Evolutionary conservation across 2,888 invertebrate species (phyloP).

Genomic region (Dione vanillae): DNA sequence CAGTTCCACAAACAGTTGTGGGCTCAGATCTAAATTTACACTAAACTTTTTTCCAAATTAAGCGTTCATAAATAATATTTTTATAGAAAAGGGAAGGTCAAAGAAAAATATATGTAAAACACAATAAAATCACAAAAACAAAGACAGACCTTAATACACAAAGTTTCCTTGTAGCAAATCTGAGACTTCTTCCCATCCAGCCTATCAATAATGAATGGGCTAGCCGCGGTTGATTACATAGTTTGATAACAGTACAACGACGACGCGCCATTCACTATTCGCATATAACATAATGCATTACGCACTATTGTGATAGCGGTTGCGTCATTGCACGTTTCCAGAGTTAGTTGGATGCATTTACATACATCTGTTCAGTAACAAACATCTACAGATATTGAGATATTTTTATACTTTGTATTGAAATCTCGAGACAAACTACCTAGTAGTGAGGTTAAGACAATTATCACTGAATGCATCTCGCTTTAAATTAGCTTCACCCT

Average conservation of each 20-base stretch:
- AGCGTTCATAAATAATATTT: too few relatives aligned
- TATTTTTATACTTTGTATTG: not conserved
- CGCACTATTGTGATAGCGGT: constrained; percentile 23
- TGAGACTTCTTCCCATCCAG: not conserved
- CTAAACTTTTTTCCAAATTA: too few relatives aligned
- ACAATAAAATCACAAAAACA: not conserved
- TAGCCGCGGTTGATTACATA: constrained; percentile 35
- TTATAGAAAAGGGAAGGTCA: too few relatives aligned
- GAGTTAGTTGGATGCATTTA: constrained; percentile 1
- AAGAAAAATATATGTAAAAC: too few relatives aligned
- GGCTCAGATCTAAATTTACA: too few relatives aligned
- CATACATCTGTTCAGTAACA: not conserved
- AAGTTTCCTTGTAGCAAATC: not conserved
- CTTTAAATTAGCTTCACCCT: not conserved
- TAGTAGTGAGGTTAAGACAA: too few relatives aligned
- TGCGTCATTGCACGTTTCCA: constrained; percentile 35
- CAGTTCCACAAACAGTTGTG: too few relatives aligned
- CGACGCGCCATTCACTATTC: constrained; percentile 30
- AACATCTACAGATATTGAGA: not conserved
- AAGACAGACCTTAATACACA: not conserved
- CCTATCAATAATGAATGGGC: constrained; percentile 37
- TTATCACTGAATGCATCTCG: too few relatives aligned
- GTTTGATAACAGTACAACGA: constrained; percentile 29
- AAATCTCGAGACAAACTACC: too few relatives aligned
- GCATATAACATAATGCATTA: constrained; percentile 26